Evolutionary conservation across 2,888 invertebrate species (phyloP).

Genomic region (Acanthoscelides obtectus): DNA sequence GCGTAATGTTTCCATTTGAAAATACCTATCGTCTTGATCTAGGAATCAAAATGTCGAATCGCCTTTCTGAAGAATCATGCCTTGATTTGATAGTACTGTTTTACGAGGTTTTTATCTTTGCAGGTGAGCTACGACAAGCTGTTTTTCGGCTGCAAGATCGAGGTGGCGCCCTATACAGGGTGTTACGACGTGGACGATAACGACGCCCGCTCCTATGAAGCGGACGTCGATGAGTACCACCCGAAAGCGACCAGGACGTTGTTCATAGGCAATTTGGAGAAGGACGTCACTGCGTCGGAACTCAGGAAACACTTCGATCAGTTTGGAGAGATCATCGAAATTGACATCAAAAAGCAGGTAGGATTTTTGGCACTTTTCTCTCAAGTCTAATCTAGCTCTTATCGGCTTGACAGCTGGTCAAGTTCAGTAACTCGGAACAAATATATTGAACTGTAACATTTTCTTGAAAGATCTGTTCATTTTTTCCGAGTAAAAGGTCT

Average conservation of each 20-base stretch:
- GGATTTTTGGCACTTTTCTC: not conserved
- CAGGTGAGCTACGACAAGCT: slow-evolving; percentile 87
- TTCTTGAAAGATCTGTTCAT: no score
- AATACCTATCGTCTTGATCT: no score
- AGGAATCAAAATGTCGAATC: no score
- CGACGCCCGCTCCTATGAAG: slow-evolving; percentile 84
- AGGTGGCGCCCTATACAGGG: slow-evolving; percentile 90
- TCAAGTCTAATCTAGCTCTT: no score
- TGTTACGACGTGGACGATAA: slow-evolving; percentile 73
- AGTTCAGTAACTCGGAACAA: no score
- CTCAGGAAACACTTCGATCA: slow-evolving; percentile 89
- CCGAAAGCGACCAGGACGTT: slow-evolving; percentile 94
- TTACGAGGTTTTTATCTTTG: not conserved
- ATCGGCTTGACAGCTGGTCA: no score
- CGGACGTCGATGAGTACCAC: slow-evolving; percentile 94
- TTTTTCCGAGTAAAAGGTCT: no score
- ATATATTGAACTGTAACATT: no score
- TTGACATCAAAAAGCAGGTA: slow-evolving; percentile 87
- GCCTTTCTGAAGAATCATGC: no score
- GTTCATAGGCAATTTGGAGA: slow-evolving; percentile 92
- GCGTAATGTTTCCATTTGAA: no score
- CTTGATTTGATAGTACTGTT: no score
- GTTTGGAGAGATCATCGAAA: slow-evolving; percentile 96
- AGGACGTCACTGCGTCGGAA: slow-evolving; percentile 86
- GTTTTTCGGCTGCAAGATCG: slow-evolving; percentile 96